Percentiles rank a stretch among this genome's conserved stretches.
These are phyloP conservation scores for Thysanoteuthis rhombus DNA, from an alignment of 2,888 invertebrate species.

Conservation along the genomic window DNA sequence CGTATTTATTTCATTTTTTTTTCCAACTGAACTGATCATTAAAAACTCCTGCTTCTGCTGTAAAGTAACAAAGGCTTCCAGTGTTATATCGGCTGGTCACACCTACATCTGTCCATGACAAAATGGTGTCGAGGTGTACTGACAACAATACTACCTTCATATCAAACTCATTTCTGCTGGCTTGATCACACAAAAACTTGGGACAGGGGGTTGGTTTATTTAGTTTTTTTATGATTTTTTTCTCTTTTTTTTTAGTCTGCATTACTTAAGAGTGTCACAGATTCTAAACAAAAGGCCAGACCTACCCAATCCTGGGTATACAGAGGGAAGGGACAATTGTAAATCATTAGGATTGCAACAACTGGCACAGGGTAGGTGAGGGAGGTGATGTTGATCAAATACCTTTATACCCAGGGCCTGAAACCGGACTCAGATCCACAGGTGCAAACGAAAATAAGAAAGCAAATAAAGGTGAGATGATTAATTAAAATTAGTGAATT, in stretches of 20 bases:
- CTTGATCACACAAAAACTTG: background rate
- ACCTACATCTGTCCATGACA: background rate
- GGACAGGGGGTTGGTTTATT: background rate
- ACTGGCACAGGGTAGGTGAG: background rate
- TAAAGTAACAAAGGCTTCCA: background rate
- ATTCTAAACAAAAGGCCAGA: constrained; percentile 12
- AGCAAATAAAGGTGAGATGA: constrained; percentile 12
- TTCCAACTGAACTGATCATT: constrained; percentile 12
- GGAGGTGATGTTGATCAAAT: background rate
- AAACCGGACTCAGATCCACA: constrained; percentile 12
- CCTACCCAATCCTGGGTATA: constrained; percentile 12
- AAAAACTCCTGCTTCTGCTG: background rate
- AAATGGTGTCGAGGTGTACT: constrained; percentile 12
- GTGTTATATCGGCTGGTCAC: background rate
- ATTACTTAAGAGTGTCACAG: constrained; percentile 12
- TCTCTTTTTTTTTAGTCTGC: background rate
- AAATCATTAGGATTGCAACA: background rate
- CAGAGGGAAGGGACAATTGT: background rate
- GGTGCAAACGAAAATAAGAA: constrained; percentile 12
- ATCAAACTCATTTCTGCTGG: background rate
- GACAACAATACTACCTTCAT: constrained; percentile 12
- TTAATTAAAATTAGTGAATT: constrained; percentile 12
- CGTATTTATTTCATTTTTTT: background rate
- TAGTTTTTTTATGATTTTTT: background rate
- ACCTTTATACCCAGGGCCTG: background rate